These are phyloP conservation scores for Zaprionus vittiger DNA, from an alignment of 1,140 invertebrate genomes.

Conservation along the genomic window DNA sequence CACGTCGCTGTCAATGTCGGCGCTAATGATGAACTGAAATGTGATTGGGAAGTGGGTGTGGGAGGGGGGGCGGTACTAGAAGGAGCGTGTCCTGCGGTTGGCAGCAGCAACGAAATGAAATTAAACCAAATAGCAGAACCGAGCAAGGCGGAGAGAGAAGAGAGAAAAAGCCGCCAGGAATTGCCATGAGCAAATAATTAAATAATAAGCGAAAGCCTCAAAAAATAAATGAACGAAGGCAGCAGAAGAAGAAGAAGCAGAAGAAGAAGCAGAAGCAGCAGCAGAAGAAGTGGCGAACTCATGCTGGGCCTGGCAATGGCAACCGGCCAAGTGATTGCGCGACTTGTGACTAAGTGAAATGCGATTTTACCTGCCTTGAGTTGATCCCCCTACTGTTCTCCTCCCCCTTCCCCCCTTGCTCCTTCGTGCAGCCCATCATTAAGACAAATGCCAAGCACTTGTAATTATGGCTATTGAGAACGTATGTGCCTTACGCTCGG, in stretches of 20 bases:
- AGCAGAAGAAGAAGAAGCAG: not conserved
- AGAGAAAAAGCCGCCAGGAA: constrained; percentile 50
- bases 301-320: constrained; percentile 62
- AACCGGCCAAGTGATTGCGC: constrained; percentile 47
- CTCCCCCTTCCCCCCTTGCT: not conserved
- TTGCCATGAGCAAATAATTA: constrained; percentile 79
- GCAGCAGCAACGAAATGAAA: constrained; percentile 67
- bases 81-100: constrained; percentile 37
- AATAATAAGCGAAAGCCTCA: constrained; percentile 70
- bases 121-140: constrained; percentile 54
- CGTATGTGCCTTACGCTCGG: constrained; percentile 51
- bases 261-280: too few relatives aligned
- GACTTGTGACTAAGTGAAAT: constrained; percentile 20
- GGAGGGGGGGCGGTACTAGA: not conserved
- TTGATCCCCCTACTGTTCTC: not conserved
- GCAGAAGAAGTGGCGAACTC: constrained; percentile 22
- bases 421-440: constrained; percentile 10
- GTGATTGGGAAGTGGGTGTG: constrained; percentile 39
- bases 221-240: not conserved
- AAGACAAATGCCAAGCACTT: constrained; percentile 64
- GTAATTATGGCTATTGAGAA: constrained; percentile 71
- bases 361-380: constrained; percentile 46
- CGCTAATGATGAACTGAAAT: constrained; percentile 79
- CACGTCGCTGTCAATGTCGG: constrained; percentile 68
- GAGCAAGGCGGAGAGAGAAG: not conserved